These are phyloP conservation scores for Sander vitreus DNA, from an alignment of 2,113 vertebrate species.

Conservation along the genomic window DNA sequence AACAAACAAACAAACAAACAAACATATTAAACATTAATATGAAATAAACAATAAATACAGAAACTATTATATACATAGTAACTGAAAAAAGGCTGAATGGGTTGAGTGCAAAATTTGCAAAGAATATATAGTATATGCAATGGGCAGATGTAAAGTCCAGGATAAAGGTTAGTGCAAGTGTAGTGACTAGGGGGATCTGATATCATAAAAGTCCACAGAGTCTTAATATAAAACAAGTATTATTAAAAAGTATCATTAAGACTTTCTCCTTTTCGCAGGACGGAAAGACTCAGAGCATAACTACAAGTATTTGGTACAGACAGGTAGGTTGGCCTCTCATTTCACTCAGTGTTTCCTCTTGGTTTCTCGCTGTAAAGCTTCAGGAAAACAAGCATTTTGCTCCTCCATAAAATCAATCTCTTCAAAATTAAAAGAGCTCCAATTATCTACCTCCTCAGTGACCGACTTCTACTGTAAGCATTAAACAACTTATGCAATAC, in stretches of 20 bases:
- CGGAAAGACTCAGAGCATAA: constrained; percentile 89
- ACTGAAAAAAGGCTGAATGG: too few relatives aligned
- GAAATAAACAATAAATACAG: too few relatives aligned
- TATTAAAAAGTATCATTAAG: background rate
- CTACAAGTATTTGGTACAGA: constrained; percentile 88
- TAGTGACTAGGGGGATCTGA: too few relatives aligned
- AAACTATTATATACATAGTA: too few relatives aligned
- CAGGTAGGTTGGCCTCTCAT: constrained; percentile 80
- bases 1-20: too few relatives aligned
- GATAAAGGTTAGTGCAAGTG: too few relatives aligned
- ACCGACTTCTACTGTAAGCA: background rate
- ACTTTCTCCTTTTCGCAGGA: constrained; percentile 80
- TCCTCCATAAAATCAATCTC: background rate
- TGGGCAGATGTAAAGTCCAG: too few relatives aligned
- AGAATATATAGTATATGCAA: too few relatives aligned
- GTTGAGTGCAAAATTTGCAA: too few relatives aligned
- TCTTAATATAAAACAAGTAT: background rate
- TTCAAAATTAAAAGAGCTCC: background rate
- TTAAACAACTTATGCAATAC: background rate
- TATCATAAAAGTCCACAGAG: background rate
- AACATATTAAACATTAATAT: too few relatives aligned
- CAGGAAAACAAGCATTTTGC: background rate
- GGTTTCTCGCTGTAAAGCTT: background rate
- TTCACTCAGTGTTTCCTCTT: background rate
- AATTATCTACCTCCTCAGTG: background rate